These are phyloP conservation scores for Dendrocincla tyrannina DNA, from an alignment of 2,797 vertebrate species.

Conservation along the genomic window DNA sequence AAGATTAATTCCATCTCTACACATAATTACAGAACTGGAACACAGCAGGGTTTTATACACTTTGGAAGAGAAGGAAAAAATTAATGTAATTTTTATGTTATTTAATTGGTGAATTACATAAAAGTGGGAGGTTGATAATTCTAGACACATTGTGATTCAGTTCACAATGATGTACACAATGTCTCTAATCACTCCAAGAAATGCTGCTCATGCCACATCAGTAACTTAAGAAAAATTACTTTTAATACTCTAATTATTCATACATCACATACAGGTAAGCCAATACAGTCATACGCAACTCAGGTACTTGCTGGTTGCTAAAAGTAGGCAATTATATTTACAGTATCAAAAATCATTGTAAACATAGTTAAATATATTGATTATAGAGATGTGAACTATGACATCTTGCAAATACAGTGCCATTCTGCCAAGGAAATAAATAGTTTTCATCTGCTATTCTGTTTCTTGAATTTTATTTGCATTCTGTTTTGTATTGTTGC, in stretches of 20 bases:
- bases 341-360: slow-evolving; percentile 28
- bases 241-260: slow-evolving; percentile 38
- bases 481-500: slow-evolving; percentile 22
- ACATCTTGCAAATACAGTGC: slow-evolving; percentile 14
- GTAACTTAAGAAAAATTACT: not conserved
- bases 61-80: not conserved
- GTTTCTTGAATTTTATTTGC: slow-evolving; percentile 50
- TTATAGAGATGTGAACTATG: slow-evolving; percentile 20
- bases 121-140: not conserved
- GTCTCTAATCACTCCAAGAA: not conserved
- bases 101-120: not conserved
- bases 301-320: not conserved
- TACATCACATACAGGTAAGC: not conserved
- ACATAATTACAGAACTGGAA: not conserved
- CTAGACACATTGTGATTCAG: not conserved
- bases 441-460: slow-evolving; percentile 47
- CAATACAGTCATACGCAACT: not conserved
- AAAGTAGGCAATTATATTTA: slow-evolving; percentile 13
- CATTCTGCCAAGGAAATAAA: not conserved
- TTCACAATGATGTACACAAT: not conserved
- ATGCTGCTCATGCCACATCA: not conserved
- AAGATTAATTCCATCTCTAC: not conserved
- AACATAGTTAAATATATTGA: slow-evolving; percentile 24
- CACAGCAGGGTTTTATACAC: not conserved
- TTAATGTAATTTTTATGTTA: not conserved